Conservation (phyloP, 2,113 vertebrate genomes). For the Panurus biarmicus region DNA sequence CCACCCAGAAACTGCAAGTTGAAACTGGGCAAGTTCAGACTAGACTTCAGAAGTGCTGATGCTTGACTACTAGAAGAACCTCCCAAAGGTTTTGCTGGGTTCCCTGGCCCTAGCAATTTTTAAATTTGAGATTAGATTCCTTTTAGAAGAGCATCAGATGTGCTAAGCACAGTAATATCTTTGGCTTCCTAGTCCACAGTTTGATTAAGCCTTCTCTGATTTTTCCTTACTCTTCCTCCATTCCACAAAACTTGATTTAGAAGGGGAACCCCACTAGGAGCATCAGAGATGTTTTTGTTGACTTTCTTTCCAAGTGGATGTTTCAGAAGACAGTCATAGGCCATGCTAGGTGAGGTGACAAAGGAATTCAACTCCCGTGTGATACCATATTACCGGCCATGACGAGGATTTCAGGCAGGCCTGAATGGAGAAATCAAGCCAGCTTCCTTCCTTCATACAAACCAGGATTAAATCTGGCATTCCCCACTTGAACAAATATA, state of each 20-base stretch:
- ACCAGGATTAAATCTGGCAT: neutral
- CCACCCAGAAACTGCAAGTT: neutral
- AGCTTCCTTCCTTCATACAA: neutral
- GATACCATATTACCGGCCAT: neutral
- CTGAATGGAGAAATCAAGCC: neutral
- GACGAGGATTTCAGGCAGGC: neutral
- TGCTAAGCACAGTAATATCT: neutral
- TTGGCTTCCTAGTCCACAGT: neutral
- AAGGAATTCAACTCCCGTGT: neutral
- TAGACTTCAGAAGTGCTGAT: neutral
- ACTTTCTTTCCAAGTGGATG: neutral
- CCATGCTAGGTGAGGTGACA: neutral
- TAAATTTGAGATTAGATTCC: neutral
- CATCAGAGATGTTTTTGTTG: neutral
- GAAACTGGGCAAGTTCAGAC: slow-evolving; percentile 10
- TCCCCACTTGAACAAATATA: neutral
- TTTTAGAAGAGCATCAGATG: neutral
- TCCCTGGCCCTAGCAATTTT: neutral
- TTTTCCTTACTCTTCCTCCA: neutral
- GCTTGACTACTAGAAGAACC: neutral
- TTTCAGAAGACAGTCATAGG: neutral
- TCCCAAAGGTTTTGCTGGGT: neutral
- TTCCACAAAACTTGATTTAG: neutral
- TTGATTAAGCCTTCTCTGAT: neutral
- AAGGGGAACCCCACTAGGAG: neutral